Evolutionary conservation across 2,797 vertebrate species (phyloP).

Genomic region (Halcyon smyrnensis): DNA sequence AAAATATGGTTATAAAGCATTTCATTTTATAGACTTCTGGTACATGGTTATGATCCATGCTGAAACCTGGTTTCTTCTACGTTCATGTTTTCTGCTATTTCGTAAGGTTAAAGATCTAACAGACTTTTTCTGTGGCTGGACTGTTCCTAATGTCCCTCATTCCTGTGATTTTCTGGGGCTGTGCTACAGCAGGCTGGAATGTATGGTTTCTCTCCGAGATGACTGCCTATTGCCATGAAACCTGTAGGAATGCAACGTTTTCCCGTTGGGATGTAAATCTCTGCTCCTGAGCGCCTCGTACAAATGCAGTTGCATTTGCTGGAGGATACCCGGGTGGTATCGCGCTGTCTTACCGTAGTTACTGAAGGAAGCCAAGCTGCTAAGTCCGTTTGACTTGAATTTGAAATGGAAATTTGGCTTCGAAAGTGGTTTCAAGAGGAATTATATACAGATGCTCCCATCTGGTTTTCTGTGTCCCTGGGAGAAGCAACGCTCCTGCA

Average conservation of each 20-base stretch:
- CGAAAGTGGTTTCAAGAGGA: background rate
- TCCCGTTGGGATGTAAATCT: background rate
- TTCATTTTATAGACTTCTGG: background rate
- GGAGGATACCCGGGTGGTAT: background rate
- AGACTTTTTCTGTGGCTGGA: background rate
- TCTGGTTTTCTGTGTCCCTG: background rate
- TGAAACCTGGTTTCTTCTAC: background rate
- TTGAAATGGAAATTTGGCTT: background rate
- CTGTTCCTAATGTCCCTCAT: background rate
- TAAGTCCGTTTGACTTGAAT: background rate
- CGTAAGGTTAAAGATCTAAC: background rate
- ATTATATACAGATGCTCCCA: background rate
- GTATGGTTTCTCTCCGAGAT: background rate
- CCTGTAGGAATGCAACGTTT: background rate
- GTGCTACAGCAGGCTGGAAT: background rate
- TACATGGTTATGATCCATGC: background rate
- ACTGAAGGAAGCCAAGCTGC: background rate
- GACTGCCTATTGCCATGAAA: background rate
- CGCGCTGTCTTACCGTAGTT: accelerated
- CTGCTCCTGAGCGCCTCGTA: background rate
- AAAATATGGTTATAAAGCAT: background rate
- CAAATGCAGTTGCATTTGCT: background rate
- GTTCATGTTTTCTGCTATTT: background rate
- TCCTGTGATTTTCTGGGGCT: background rate
- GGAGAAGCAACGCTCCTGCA: background rate